Conservation (phyloP, 2,888 invertebrate genomes). For the Orthosia gracilis region DNA sequence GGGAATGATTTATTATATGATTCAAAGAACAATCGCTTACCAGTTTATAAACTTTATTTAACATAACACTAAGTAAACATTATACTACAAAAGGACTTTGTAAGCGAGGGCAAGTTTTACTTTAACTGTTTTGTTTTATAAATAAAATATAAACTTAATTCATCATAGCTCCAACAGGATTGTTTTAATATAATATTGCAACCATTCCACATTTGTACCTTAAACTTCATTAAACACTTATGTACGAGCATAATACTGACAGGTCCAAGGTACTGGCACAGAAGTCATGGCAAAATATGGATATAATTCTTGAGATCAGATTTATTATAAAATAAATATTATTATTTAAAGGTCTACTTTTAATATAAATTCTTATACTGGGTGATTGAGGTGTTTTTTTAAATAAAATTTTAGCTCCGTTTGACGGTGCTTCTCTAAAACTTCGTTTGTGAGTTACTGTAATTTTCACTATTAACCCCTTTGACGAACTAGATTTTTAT, state of each 20-base stretch:
- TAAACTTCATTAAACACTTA: conserved; percentile 1
- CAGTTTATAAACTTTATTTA: conserved; percentile 33
- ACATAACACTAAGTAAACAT: conserved; percentile 1
- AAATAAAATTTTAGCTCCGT: background rate
- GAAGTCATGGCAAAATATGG: conserved; percentile 17
- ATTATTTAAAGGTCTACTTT: background rate
- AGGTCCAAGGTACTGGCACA: conserved; percentile 44
- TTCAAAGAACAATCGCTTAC: conserved; percentile 6
- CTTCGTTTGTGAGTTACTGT: background rate
- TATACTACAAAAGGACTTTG: conserved; percentile 30
- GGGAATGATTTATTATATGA: background rate
- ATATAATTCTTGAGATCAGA: conserved; percentile 34
- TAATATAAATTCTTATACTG: conserved; percentile 5
- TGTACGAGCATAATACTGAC: conserved; percentile 21
- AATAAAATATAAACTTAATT: conserved; percentile 27
- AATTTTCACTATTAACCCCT: background rate
- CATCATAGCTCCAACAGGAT: background rate
- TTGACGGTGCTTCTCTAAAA: background rate
- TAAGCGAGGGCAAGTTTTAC: conserved; percentile 4
- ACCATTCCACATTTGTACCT: conserved; percentile 27
- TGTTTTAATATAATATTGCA: conserved; percentile 3
- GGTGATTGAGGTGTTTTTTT: background rate
- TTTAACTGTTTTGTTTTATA: background rate
- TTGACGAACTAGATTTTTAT: conserved; percentile 4
- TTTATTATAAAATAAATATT: conserved; percentile 13